phyloP scores from a whole-genome alignment of 2,797 vertebrate genomes.

The Phalanger gymnotis region DNA sequence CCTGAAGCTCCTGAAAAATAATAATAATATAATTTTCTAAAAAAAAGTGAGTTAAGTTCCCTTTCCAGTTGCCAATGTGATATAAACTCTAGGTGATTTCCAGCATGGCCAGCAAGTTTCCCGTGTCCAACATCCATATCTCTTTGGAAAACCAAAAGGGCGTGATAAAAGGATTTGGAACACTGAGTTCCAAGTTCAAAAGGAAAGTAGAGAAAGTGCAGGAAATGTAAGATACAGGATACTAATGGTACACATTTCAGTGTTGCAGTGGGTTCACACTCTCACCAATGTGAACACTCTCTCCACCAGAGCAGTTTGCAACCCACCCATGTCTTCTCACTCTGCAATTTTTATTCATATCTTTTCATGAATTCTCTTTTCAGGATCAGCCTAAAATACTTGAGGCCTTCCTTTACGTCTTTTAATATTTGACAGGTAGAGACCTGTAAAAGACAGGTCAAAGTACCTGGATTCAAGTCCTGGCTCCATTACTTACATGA shows the following conservation, averaged over 20 bases:
- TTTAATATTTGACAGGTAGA: neutral
- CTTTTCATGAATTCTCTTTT: too few relatives aligned
- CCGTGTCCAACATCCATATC: neutral
- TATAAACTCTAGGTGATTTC: neutral
- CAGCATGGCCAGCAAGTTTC: slow-evolving; percentile 25
- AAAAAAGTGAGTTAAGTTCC: neutral
- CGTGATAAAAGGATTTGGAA: neutral
- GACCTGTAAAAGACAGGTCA: neutral
- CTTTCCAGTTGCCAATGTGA: neutral
- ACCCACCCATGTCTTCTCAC: neutral
- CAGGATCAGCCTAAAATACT: neutral
- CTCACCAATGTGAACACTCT: neutral
- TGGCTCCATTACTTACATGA: neutral
- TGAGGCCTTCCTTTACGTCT: neutral
- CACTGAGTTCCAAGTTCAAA: slow-evolving; percentile 2
- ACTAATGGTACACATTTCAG: neutral
- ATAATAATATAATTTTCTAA: neutral
- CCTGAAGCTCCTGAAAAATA: neutral
- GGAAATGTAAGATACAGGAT: slow-evolving; percentile 2
- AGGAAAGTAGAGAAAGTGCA: slow-evolving; percentile 44
- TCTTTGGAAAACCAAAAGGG: slow-evolving; percentile 26
- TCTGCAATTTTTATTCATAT: neutral
- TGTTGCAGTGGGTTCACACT: neutral
- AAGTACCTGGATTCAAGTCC: neutral
- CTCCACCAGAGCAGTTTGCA: neutral